Base-by-base conservation (phyloP, 1,140 invertebrate genomes). In the Papilio dardanus region DNA sequence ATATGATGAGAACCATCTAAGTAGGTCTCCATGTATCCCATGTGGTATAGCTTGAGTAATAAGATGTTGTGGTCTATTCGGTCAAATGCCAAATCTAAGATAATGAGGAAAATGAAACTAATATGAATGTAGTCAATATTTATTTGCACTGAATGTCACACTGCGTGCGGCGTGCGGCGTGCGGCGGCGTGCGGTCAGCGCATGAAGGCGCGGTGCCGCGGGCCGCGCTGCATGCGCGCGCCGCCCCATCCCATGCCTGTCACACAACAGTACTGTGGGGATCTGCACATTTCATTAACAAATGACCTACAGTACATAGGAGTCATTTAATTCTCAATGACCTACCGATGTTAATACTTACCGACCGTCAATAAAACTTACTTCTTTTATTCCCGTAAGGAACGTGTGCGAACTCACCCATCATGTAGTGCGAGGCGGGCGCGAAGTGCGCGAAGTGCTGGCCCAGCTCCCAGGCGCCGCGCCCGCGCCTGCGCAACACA, bases 381-480 rank as follows among this genome's bases (percentile, higher is more conserved):
- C n/a, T n/a, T n/a, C n/a, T n/a, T n/a, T n/a, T n/a, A n/a, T n/a
- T n/a, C n/a, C n/a, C n/a, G n/a, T n/a, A n/a, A n/a, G n/a, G n/a
- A n/a, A n/a, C n/a, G n/a, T 21, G 19, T 7, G 50, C 31, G 50
- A 1, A 80, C 87, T 80, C 31, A 92, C 91, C 86, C 88, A 90
- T 89, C 84, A 87, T 86, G 42, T 91, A 91, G 75, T 90, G 89
- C 31, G 87, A 79, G 3, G 85, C 69, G 3, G 87, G 88, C 21
- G 86, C 80, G 81, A 91, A 93, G 82, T 92, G 91, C 1, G 87
- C 91, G 80, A 92, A 92, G 77, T 93, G 91, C 19, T 90, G 85
- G 30, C 89, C 89, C 87, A 88, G 81, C 80, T 93, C 91, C 91
- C 91, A 93, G 33, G 91, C 91, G 71, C 91, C 91, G 74, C 91